Evolutionary conservation across 2,113 vertebrate species (phyloP).

Genomic region (Bos taurus): ARS-UCD2.0 NC_037357.1:103423501-103424000

Average conservation of each 20-base stretch:
- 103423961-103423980: neutral
- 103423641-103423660: constrained; percentile 60
- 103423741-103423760: neutral
- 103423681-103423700: constrained; percentile 56
- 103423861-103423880: neutral
- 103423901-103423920: neutral
- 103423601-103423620: constrained; percentile 43
- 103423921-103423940: neutral
- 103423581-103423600: constrained; percentile 13
- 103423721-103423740: neutral
- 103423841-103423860: neutral
- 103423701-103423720: constrained; percentile 44
- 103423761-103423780: neutral
- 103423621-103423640: constrained; percentile 26
- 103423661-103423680: constrained; percentile 30
- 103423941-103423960: too few relatives aligned
- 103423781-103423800: accelerated
- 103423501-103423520: neutral
- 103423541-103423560: neutral
- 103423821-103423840: neutral
- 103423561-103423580: constrained; percentile 28
- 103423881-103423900: neutral
- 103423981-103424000: neutral
- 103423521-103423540: neutral
- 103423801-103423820: neutral